phyloP scores from a whole-genome alignment of 2,888 invertebrate species.

The Campoletis raptor region DNA sequence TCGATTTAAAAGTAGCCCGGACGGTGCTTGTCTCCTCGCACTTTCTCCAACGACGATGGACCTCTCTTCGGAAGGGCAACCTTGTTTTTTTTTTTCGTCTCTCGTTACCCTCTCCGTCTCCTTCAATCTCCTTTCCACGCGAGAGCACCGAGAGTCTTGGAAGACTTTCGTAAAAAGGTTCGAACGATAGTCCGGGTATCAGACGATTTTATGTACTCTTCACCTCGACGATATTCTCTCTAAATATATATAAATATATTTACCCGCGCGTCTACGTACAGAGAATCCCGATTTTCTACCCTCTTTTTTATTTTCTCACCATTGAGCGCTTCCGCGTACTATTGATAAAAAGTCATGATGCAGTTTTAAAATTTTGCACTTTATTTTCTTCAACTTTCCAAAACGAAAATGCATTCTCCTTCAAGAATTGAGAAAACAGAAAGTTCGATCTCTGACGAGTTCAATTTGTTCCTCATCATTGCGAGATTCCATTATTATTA shows the following conservation, averaged over 20 bases:
- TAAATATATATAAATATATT: background rate
- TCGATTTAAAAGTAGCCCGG: conserved; percentile 77
- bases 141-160: conserved; percentile 7
- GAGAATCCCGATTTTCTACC: background rate
- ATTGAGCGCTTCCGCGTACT: background rate
- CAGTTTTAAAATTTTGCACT: background rate
- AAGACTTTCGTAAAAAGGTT: conserved; percentile 61
- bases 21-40: conserved; percentile 50
- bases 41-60: conserved; percentile 73
- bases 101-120: conserved; percentile 19
- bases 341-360: background rate
- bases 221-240: background rate
- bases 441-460: background rate
- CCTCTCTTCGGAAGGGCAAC: conserved; percentile 69
- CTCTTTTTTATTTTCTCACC: background rate
- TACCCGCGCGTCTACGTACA: background rate
- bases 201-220: conserved; percentile 52
- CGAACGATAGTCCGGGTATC: conserved; percentile 56
- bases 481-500: too few relatives aligned
- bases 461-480: background rate
- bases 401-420: too few relatives aligned
- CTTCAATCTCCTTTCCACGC: conserved; percentile 50
- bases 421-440: too few relatives aligned
- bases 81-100: conserved; percentile 58
- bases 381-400: background rate